Conservation (phyloP, 2,888 invertebrate species). For the Apamea anceps region DNA sequence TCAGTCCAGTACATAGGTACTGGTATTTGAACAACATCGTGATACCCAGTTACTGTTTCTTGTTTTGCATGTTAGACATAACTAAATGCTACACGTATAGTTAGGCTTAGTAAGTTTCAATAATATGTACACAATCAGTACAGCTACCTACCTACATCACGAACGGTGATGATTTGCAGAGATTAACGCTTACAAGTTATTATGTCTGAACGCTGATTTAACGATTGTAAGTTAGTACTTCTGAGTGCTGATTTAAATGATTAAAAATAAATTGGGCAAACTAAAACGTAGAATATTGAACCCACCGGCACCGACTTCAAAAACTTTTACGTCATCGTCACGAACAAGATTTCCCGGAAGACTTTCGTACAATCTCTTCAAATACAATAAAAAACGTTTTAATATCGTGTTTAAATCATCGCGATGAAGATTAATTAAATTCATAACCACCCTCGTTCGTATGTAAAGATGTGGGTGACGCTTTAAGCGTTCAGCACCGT, state of each 20-base stretch:
- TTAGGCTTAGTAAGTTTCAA: neutral
- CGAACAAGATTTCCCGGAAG: slow-evolving; percentile 3
- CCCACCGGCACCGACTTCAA: neutral
- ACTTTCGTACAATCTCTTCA: slow-evolving; percentile 15
- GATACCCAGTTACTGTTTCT: neutral
- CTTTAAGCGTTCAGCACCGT: slow-evolving; percentile 65
- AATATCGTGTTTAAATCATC: slow-evolving; percentile 73
- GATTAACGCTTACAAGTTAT: neutral
- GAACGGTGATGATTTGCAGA: neutral
- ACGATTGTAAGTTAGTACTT: neutral
- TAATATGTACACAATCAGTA: neutral
- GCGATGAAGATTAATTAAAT: slow-evolving; percentile 78
- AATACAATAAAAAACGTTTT: slow-evolving; percentile 61
- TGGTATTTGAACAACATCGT: neutral
- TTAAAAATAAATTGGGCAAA: neutral
- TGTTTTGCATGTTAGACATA: neutral
- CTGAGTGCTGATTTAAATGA: neutral
- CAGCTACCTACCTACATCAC: neutral
- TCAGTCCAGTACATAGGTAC: no score
- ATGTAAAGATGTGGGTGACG: slow-evolving; percentile 73
- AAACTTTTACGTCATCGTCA: neutral
- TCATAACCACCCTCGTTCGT: slow-evolving; percentile 79
- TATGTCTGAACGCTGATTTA: neutral
- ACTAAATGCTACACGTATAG: neutral
- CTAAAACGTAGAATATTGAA: neutral